Base-by-base conservation (phyloP, 2,797 vertebrate species). In the Trachops cirrhosus region DNA sequence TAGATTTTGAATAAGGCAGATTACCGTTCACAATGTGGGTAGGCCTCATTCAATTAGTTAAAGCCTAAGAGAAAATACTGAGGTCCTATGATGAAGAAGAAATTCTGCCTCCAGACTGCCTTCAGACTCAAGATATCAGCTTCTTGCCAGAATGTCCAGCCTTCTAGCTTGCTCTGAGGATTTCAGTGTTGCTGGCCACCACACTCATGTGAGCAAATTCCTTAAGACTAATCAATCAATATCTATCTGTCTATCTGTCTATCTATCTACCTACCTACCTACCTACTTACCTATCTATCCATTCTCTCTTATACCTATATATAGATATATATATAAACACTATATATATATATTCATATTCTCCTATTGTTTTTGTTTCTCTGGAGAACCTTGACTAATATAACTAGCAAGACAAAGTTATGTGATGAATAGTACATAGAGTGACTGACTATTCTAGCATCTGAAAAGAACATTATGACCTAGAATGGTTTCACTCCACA, bases 391-490 rank as follows among this genome's bases (percentile, higher is more conserved):
- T 3, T 93, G 64, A 82, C 37, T 94, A 91, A 86, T 78, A 74
- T 3, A 46, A 67, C 18, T 62, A 62, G 12, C 4, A 89, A 89
- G 29, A 86, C 34, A 94, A 86, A 83, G 7, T 89, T 95, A 44
- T 34, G 15, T 64, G 52, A 82, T 89, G 67, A 77, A n/a, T 34
- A 91, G 70, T 67, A 89, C 46, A 84, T 48, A 89, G 32, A 68
- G 59, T 93, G 39, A 92, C 52, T 95, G 44, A 92, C 67, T 95
- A 62, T 62, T 97, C 59, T 64, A 86, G 64, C 44, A 67, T 73
- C 80, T 91, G 75, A 94, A 93, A 95, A 97, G 96, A 97, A 95
- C 94, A 95, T 79, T 89, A 59, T 87, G 84, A 82, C 18, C 75
- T 86, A 57, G 85, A 86, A 87, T 82, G 68, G 39, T 70, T 95